These are phyloP conservation scores for Axinella damicornis DNA, from an alignment of 37 sponge, comb jelly and placozoan species.

Conservation along the genomic window DNA sequence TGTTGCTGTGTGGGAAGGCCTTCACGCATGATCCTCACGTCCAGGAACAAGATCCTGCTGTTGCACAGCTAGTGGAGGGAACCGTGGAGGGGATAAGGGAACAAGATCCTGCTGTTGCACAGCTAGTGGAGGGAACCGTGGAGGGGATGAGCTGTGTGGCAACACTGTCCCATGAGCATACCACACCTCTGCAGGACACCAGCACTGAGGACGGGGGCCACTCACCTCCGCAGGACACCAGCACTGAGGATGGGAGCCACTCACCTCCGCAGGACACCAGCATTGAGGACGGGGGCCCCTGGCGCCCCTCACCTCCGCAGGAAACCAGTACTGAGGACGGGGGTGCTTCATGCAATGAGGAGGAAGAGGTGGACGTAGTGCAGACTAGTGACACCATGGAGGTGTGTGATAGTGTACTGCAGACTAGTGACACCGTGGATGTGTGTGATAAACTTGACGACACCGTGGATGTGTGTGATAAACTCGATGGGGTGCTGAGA, in stretches of 20 bases:
- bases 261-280: neutral
- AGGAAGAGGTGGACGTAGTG: too few species aligned
- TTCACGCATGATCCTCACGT: too few species aligned
- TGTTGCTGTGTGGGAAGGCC: too few species aligned
- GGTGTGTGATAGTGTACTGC: too few species aligned
- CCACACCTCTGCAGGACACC: neutral
- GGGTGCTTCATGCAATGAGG: too few species aligned
- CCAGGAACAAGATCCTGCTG: neutral
- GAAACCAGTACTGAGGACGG: neutral
- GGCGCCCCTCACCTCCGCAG: neutral
- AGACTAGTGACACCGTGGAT: too few species aligned
- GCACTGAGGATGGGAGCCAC: neutral
- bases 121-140: neutral
- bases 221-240: neutral
- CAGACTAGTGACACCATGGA: too few species aligned
- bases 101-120: neutral
- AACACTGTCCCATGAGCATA: neutral
- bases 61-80: neutral
- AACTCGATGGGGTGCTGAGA: too few species aligned
- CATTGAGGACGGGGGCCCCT: neutral
- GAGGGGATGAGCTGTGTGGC: constrained; percentile 1
- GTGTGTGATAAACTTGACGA: too few species aligned
- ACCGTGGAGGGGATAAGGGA: neutral
- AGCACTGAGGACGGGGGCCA: neutral
- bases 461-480: too few species aligned